Base-by-base conservation (phyloP, 2,888 invertebrate genomes). In the Actias luna region DNA sequence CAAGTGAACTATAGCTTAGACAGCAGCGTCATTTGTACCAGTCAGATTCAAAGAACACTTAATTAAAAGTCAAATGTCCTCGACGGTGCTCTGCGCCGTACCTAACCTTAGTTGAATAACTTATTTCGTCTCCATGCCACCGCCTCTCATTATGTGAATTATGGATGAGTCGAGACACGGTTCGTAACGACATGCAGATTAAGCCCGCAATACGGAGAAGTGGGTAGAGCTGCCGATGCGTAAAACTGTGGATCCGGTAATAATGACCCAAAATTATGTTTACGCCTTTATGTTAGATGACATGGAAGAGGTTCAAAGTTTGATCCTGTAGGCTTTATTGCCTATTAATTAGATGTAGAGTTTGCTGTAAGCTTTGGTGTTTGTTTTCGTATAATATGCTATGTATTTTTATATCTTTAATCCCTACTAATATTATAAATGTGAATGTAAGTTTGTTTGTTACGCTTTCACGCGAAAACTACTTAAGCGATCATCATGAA, bases 171-270 rank as follows among this genome's bases (percentile, higher is more conserved):
- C 78, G 82, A 81, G 87, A 84, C 85, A 76, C 76, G 81, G 77
- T 73, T 80, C 77, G 80, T 87, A 88, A 89, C 86, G 87, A 88
- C 85, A 89, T 89, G 87, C 88, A 90, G 88, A 91, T 89, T 90
- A 88, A 81, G 83, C 78, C 76, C 78, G 80, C 83, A 82, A 79
- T 82, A 80, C 80, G 78, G 77, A 69, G 72, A 69, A 65, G 50
- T 60, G 65, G 61, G 64, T 64, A 58, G 63, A 55, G 59, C 50
- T 60, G 59, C 42, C 50, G 71, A 75, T 70, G 69, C 67, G 64
- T 31, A 66, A 58, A 58, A 33, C 8, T 50, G 27, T 33, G 60
- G 59, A 62, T 64, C n/a, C 59, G 42, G 61, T n/a, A 57, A 58
- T 58, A 10, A 16, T 36, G 39, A 36, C 33, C 50, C 16, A 33